Conservation (phyloP, 2,797 vertebrate species). For the Gouania willdenowi region DNA sequence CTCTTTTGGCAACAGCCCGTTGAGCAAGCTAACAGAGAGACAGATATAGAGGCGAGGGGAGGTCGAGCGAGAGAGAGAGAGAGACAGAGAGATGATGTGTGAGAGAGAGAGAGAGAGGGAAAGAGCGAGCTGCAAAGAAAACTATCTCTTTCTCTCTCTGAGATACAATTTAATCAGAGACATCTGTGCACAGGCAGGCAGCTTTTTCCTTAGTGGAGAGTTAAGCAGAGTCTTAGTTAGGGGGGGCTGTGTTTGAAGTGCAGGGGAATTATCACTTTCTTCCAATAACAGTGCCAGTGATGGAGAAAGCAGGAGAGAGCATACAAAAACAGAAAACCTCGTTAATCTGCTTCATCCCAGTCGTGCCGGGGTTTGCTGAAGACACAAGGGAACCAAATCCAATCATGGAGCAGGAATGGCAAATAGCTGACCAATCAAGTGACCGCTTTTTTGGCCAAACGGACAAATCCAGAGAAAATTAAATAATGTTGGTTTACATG, state of each 20-base stretch:
- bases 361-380: conserved; percentile 48
- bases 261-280: conserved; percentile 85
- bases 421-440: conserved; percentile 73
- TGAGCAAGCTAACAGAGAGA: conserved; percentile 71
- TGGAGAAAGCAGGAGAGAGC: conserved; percentile 48
- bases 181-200: conserved; percentile 93
- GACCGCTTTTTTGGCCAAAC: conserved; percentile 56
- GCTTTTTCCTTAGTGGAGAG: conserved; percentile 81
- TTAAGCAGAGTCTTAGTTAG: conserved; percentile 83
- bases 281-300: conserved; percentile 73
- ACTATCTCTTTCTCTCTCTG: conserved; percentile 66
- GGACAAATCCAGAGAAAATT: conserved; percentile 64
- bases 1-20: conserved; percentile 95
- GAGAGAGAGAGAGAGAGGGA: conserved; percentile 19
- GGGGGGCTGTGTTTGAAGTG: conserved; percentile 87
- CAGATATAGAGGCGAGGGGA: conserved; percentile 61
- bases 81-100: conserved; percentile 13
- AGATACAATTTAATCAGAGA: conserved; percentile 99
- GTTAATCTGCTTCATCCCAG: conserved; percentile 74
- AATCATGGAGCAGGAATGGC: conserved; percentile 68
- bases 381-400: conserved; percentile 72
- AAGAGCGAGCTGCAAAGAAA: conserved; percentile 69
- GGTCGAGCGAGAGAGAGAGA: conserved; percentile 15
- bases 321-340: conserved; percentile 72
- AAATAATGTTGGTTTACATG: conserved; percentile 54